Evolutionary conservation across 2,888 invertebrate species (phyloP).

Genomic region (Tetragonisca angustula): DNA sequence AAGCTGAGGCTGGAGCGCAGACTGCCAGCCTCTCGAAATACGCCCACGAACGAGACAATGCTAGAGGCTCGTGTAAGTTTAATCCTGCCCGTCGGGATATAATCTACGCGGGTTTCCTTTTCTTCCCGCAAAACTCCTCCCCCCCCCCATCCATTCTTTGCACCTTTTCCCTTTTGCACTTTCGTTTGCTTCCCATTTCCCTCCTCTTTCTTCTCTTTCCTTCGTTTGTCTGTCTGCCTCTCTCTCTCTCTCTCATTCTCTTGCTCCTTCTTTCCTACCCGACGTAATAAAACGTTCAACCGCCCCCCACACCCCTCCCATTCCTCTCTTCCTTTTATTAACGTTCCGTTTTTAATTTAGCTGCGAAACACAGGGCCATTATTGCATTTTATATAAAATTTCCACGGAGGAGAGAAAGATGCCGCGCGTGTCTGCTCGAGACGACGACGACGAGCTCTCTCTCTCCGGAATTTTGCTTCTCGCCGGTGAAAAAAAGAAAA

Average conservation of each 20-base stretch:
- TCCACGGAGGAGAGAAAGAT: too few species aligned
- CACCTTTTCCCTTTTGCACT: slow-evolving; percentile 7
- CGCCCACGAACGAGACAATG: slow-evolving; percentile 54
- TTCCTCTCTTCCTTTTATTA: neutral
- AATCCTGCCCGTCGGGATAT: slow-evolving; percentile 64
- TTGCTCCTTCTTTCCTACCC: slow-evolving; percentile 4
- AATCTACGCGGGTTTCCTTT: slow-evolving; percentile 45
- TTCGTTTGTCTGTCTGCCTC: neutral
- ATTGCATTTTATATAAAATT: neutral
- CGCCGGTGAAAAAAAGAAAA: too few species aligned
- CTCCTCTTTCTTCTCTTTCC: neutral
- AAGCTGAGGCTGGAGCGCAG: slow-evolving; percentile 10
- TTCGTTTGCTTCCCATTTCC: neutral
- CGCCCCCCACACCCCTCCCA: neutral
- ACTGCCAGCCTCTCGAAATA: slow-evolving; percentile 57
- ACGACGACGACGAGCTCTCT: too few species aligned
- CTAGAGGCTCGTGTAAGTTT: slow-evolving; percentile 65
- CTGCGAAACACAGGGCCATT: neutral
- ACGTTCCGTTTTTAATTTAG: neutral
- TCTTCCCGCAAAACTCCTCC: neutral
- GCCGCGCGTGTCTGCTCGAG: too few species aligned
- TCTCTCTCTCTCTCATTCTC: neutral
- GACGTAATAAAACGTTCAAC: slow-evolving; percentile 39
- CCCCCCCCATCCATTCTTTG: neutral
- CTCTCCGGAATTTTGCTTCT: too few species aligned